Conservation (phyloP, 2,888 invertebrate species). For the Drosophila eohydei region DNA sequence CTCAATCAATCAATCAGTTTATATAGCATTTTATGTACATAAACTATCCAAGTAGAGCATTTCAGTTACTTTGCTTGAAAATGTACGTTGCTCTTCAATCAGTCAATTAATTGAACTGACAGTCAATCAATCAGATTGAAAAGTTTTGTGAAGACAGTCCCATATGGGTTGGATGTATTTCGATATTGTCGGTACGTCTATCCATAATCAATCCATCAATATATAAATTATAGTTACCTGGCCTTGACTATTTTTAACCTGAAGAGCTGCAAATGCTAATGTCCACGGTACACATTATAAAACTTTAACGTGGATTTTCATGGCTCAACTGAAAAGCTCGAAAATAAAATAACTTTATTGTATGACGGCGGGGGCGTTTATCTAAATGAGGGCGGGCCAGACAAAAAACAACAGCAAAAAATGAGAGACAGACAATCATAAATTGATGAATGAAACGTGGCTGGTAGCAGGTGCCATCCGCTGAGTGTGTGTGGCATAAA, state of each 20-base stretch:
- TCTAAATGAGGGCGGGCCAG: conserved; percentile 18
- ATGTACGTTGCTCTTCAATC: background rate
- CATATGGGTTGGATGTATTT: background rate
- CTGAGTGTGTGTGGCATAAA: conserved; percentile 30
- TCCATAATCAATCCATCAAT: conserved; percentile 11
- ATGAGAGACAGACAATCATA: conserved; percentile 23
- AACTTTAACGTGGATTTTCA: conserved; percentile 35
- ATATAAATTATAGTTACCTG: background rate
- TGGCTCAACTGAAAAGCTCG: conserved; percentile 42
- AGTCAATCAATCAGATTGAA: background rate
- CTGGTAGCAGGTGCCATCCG: conserved; percentile 27
- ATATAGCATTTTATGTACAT: background rate
- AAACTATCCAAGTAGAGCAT: background rate
- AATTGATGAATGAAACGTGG: conserved; percentile 66
- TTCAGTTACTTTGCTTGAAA: background rate
- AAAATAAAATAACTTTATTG: conserved; percentile 35
- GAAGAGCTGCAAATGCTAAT: conserved; percentile 29
- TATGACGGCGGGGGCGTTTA: conserved; percentile 18
- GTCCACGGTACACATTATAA: conserved; percentile 18
- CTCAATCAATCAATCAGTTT: background rate
- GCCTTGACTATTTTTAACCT: conserved; percentile 5
- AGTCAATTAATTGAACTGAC: background rate
- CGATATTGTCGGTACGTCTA: background rate
- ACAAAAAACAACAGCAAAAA: background rate
- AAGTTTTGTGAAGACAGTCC: background rate